Conservation (phyloP, 2,113 vertebrate species). For the Ptilonorhynchus violaceus region DNA sequence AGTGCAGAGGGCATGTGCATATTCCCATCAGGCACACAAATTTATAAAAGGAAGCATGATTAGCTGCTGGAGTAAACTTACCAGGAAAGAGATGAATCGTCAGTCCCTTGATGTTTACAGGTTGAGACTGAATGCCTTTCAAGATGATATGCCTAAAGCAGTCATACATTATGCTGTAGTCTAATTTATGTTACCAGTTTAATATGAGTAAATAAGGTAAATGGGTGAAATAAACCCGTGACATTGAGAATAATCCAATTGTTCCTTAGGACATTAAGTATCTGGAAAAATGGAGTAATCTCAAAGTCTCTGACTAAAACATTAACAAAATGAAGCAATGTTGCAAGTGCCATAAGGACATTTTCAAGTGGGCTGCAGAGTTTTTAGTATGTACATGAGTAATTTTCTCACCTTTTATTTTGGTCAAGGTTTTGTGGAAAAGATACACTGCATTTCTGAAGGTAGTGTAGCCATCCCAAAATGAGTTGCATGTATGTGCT, state of each 20-base stretch:
- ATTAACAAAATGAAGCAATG: neutral
- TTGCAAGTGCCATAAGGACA: neutral
- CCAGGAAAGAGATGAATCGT: neutral
- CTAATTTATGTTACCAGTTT: neutral
- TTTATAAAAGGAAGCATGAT: neutral
- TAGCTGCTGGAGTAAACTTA: neutral
- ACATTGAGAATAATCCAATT: conserved; percentile 3
- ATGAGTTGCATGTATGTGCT: neutral
- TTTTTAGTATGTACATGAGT: neutral
- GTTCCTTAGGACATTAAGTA: neutral
- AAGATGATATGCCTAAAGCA: neutral
- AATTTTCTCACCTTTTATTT: neutral
- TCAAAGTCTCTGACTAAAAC: neutral
- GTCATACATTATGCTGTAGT: conserved; percentile 8
- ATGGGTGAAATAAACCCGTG: conserved; percentile 10
- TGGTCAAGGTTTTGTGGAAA: neutral
- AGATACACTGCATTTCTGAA: neutral
- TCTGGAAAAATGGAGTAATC: neutral
- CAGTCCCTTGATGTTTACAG: neutral
- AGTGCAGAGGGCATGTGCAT: neutral
- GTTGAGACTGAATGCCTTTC: conserved; percentile 1
- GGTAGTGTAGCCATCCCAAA: neutral
- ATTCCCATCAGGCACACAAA: neutral
- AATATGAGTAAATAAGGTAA: conserved; percentile 12
- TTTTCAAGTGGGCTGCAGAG: neutral